Evolutionary conservation across 35 echinoderm and acorn worm genomes (phyloP).

Genomic region (Eucidaris tribuloides): DNA sequence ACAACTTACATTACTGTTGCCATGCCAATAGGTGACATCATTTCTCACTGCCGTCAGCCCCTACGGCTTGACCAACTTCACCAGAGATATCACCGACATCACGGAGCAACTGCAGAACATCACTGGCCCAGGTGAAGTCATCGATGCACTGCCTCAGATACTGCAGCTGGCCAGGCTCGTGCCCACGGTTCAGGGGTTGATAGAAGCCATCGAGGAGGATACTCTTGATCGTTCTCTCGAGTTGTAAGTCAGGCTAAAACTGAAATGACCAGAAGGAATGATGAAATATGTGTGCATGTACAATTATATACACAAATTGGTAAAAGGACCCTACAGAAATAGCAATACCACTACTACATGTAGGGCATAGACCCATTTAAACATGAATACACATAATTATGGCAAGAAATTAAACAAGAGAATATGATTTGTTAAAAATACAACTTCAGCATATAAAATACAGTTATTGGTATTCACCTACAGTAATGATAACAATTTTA

Average conservation of each 20-base stretch:
- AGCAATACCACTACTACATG: no score
- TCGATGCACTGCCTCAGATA: constrained; percentile 16
- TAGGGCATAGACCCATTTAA: neutral
- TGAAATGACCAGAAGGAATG: neutral
- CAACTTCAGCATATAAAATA: neutral
- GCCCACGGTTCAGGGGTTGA: neutral
- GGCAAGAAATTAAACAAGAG: neutral
- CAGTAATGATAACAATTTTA: no score
- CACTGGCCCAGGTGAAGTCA: neutral
- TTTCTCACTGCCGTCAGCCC: constrained; percentile 8
- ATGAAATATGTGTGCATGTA: neutral
- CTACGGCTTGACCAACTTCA: neutral
- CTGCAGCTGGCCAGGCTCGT: neutral
- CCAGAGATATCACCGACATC: neutral
- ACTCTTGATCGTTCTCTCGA: neutral
- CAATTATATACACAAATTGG: no score
- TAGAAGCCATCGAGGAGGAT: neutral
- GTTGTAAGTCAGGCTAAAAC: neutral
- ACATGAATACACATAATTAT: no score
- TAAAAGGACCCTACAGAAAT: no score
- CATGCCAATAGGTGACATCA: constrained; percentile 13
- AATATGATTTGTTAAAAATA: neutral
- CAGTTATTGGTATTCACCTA: no score
- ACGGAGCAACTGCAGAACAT: constrained; percentile 11
- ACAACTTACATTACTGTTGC: no score